Evolutionary conservation across 2,888 invertebrate genomes (phyloP).

Genomic region (Hypselothyrea guttata): DNA sequence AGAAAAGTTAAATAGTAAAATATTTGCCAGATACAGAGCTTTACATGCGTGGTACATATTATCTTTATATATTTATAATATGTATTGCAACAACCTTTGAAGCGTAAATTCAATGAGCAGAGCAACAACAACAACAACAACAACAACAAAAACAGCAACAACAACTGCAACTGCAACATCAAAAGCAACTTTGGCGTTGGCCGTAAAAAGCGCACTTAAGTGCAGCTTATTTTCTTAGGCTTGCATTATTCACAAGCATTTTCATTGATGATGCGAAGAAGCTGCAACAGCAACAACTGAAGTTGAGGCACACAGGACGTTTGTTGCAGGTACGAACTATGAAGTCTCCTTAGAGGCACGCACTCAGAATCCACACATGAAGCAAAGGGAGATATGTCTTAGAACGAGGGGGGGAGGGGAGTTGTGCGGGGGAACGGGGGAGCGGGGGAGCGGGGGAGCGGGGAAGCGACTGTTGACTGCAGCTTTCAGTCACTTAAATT

Average conservation of each 20-base stretch:
- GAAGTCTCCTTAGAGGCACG: conserved; percentile 39
- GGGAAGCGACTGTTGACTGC: not conserved
- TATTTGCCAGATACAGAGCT: no score
- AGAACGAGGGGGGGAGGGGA: not conserved
- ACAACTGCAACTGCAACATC: not conserved
- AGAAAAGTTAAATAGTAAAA: no score
- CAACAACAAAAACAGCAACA: not conserved
- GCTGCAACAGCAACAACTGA: conserved; percentile 8
- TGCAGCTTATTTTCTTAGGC: conserved; percentile 77
- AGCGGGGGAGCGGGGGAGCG: not conserved
- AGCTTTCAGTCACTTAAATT: conserved; percentile 64
- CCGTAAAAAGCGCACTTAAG: conserved; percentile 60
- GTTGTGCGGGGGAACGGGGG: not conserved
- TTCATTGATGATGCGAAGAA: conserved; percentile 68
- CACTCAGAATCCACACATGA: conserved; percentile 27
- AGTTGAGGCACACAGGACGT: conserved; percentile 16
- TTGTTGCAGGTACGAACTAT: conserved; percentile 42
- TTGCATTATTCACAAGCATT: conserved; percentile 74
- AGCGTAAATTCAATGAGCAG: not conserved
- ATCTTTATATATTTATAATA: no score
- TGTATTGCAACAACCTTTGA: no score
- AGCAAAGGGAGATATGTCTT: conserved; percentile 12
- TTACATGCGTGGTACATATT: no score
- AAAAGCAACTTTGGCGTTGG: conserved; percentile 24
- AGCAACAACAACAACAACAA: conserved; percentile 1